A percentile compares a stretch with the other conserved stretches of the same genome.
These are phyloP conservation scores for Sardina pilchardus DNA, from an alignment of 2,113 vertebrate species.

Conservation along the genomic window DNA sequence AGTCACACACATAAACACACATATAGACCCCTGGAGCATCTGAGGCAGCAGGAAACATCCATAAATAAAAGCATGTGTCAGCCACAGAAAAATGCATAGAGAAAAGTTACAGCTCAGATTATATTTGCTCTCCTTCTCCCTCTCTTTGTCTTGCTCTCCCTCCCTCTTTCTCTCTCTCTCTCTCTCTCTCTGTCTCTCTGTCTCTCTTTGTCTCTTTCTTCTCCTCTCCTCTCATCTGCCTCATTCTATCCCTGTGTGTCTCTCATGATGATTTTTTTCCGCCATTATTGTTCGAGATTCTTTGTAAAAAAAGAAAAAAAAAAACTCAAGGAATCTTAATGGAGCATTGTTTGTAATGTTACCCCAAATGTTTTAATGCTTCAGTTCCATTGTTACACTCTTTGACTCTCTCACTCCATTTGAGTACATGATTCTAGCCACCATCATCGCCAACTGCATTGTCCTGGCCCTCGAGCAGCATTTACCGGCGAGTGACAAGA, in stretches of 20 bases:
- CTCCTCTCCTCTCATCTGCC: not conserved
- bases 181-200: not conserved
- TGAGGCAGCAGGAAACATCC: not conserved
- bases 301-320: not conserved
- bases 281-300: not conserved
- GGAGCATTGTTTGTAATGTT: not conserved
- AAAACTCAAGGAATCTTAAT: not conserved
- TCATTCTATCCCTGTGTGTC: not conserved
- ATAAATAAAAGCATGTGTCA: not conserved
- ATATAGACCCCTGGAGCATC: not conserved
- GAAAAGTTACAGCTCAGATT: not conserved
- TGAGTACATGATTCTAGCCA: conserved; percentile 97
- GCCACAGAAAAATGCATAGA: not conserved
- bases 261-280: not conserved
- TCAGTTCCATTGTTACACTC: conserved; percentile 45
- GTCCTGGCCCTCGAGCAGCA: conserved; percentile 96
- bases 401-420: conserved; percentile 89
- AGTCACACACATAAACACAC: not conserved
- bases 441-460: conserved; percentile 98
- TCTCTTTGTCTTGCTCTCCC: not conserved
- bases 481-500: conserved; percentile 91
- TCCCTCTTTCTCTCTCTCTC: not conserved
- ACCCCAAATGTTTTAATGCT: not conserved
- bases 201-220: not conserved
- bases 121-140: not conserved